phyloP scores from a whole-genome alignment of 2,113 vertebrate species.

The Hystrix cristata region DNA sequence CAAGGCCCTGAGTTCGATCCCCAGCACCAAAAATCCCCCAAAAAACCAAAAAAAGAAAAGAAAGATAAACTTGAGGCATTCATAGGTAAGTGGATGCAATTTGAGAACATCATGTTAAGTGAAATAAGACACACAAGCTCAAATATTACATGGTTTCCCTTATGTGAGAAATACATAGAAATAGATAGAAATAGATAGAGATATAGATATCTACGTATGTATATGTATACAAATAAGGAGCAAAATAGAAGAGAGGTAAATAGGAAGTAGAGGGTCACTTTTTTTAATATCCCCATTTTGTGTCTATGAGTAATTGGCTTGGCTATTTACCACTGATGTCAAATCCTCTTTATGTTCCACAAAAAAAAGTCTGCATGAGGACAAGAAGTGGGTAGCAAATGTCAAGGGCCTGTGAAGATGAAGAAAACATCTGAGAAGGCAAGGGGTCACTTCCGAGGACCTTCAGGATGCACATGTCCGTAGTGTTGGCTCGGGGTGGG shows the following conservation, averaged over 20 bases:
- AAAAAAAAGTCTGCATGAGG: not conserved
- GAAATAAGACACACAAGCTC: not conserved
- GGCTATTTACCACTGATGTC: slow-evolving; percentile 22
- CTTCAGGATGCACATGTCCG: no score
- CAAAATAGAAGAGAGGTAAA: not conserved
- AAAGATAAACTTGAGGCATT: not conserved
- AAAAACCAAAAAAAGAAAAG: not conserved
- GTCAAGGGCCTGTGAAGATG: not conserved
- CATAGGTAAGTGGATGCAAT: not conserved
- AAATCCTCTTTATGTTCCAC: not conserved
- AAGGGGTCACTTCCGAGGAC: not conserved
- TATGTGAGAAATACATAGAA: not conserved
- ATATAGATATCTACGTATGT: not conserved
- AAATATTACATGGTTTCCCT: not conserved
- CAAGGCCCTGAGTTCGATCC: no score
- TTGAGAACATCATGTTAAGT: not conserved
- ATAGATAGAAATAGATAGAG: not conserved
- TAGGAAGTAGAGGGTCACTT: not conserved
- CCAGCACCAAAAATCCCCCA: no score
- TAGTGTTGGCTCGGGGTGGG: not conserved
- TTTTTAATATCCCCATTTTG: not conserved
- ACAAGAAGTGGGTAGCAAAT: not conserved
- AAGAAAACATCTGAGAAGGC: not conserved
- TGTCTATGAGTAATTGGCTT: slow-evolving; percentile 17
- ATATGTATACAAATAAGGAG: no score